Evolutionary conservation across 2,113 vertebrate species (phyloP).

Genomic region (Ctenodactylus gundi): DNA sequence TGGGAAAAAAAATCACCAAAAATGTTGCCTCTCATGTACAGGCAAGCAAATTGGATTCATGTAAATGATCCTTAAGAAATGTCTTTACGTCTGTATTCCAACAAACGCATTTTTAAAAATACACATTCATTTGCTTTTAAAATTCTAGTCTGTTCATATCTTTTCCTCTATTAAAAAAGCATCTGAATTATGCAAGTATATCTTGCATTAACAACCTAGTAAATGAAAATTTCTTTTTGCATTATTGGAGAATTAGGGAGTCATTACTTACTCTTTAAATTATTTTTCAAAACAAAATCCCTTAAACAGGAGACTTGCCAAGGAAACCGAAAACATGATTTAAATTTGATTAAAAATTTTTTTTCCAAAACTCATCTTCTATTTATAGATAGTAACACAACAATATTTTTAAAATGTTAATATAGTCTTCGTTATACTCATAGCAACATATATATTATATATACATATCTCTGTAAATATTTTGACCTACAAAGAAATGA

Average conservation of each 20-base stretch:
- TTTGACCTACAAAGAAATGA: background rate
- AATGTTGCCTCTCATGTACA: constrained; percentile 71
- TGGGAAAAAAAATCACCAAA: constrained; percentile 62
- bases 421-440: background rate
- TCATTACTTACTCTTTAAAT: constrained; percentile 42
- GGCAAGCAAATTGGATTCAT: constrained; percentile 72
- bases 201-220: constrained; percentile 33
- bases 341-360: constrained; percentile 48
- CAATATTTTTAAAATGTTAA: constrained; percentile 25
- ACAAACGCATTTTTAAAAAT: constrained; percentile 69
- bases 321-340: constrained; percentile 25
- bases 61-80: constrained; percentile 70
- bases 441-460: background rate
- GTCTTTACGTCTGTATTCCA: constrained; percentile 65
- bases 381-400: background rate
- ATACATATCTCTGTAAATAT: background rate
- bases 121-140: constrained; percentile 64
- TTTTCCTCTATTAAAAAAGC: constrained; percentile 59
- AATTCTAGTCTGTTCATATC: constrained; percentile 45
- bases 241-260: constrained; percentile 13
- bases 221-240: constrained; percentile 13
- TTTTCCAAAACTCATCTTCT: constrained; percentile 53
- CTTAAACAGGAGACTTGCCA: constrained; percentile 19
- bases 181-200: constrained; percentile 35
- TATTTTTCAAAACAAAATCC: constrained; percentile 30